Conservation (phyloP, 2,888 invertebrate genomes). For the Cosmia pyralina region DNA sequence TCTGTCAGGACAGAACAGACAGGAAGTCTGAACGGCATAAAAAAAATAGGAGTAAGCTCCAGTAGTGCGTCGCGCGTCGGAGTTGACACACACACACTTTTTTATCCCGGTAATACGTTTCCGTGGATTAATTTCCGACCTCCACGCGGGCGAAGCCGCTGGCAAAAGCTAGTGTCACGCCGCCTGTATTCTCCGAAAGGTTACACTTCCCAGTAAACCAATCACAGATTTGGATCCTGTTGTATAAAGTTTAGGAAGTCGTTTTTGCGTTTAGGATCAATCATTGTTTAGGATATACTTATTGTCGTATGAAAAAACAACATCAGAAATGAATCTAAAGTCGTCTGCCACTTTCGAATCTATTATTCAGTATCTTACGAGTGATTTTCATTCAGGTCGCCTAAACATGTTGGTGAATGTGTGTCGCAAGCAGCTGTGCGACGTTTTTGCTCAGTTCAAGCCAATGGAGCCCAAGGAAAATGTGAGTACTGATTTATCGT, state of each 20-base stretch:
- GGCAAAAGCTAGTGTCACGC: no score
- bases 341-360: neutral
- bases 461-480: conserved; percentile 94
- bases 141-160: no score
- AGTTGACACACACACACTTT: no score
- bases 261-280: neutral
- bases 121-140: no score
- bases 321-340: neutral
- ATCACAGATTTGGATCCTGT: neutral
- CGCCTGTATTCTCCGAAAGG: no score
- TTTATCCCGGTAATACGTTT: no score
- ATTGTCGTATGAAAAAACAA: neutral
- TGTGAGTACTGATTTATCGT: conserved; percentile 28
- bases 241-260: neutral
- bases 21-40: no score
- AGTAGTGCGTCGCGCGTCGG: no score
- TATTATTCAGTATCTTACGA: neutral
- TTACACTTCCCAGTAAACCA: no score
- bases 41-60: no score
- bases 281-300: neutral
- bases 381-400: conserved; percentile 88
- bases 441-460: conserved; percentile 97
- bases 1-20: no score
- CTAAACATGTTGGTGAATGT: conserved; percentile 97
- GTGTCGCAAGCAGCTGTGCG: conserved; percentile 96